phyloP scores from a whole-genome alignment of 1,140 invertebrate genomes.

The Drosophila santomea region DNA sequence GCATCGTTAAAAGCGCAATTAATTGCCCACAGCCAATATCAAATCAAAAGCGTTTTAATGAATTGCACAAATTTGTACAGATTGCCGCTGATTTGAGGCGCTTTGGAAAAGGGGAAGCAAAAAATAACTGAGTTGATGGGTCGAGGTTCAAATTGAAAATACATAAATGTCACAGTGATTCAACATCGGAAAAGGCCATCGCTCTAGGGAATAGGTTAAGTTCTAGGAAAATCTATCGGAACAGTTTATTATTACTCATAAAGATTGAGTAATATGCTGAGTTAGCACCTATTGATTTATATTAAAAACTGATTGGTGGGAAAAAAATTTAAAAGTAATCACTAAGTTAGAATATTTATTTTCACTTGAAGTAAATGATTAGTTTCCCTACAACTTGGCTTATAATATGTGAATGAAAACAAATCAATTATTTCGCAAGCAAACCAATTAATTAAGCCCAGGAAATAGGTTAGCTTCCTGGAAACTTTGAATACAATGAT shows the following conservation, averaged over 20 bases:
- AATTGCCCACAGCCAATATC: slow-evolving; percentile 72
- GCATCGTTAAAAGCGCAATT: slow-evolving; percentile 76
- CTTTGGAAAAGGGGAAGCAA: slow-evolving; percentile 20
- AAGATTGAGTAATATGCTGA: neutral
- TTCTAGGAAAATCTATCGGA: slow-evolving; percentile 11
- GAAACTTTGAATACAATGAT: neutral
- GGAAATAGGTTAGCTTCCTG: neutral
- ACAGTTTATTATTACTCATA: neutral
- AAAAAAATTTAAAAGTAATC: too few species aligned
- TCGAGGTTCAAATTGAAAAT: slow-evolving; percentile 8
- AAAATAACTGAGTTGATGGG: slow-evolving; percentile 15
- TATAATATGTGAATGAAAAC: neutral
- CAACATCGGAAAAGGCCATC: neutral
- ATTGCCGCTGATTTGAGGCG: slow-evolving; percentile 56
- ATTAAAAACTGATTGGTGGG: too few species aligned
- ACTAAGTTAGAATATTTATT: too few species aligned
- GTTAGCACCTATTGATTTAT: too few species aligned
- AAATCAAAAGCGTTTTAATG: slow-evolving; percentile 79
- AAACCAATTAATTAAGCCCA: neutral
- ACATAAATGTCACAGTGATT: slow-evolving; percentile 34
- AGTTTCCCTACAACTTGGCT: neutral
- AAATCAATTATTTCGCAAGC: neutral
- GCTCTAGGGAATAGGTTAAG: slow-evolving; percentile 15
- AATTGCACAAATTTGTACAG: slow-evolving; percentile 78
- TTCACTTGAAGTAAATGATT: too few species aligned